Conservation (phyloP, 2,113 vertebrate species). For the Heteronetta atricapilla region DNA sequence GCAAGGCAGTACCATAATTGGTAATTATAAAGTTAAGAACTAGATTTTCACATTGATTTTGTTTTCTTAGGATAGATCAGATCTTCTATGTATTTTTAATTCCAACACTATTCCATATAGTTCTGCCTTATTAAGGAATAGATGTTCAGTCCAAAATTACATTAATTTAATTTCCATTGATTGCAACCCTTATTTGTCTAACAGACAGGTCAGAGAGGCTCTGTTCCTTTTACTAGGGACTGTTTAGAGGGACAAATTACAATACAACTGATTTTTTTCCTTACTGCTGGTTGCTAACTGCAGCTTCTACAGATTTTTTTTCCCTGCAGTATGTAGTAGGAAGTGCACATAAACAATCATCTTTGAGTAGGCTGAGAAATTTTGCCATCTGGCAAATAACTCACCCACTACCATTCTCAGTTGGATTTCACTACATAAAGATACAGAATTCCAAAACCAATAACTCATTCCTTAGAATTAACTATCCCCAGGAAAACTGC, state of each 20-base stretch:
- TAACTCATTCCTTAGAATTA: constrained; percentile 22
- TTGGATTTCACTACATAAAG: background rate
- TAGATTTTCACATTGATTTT: background rate
- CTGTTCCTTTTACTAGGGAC: background rate
- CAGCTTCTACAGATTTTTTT: background rate
- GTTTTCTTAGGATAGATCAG: background rate
- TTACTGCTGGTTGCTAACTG: background rate
- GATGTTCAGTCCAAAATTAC: background rate
- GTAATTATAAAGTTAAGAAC: background rate
- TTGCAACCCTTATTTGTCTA: background rate
- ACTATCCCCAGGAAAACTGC: background rate
- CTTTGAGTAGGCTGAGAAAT: constrained; percentile 15
- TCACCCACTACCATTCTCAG: background rate
- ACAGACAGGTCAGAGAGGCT: background rate
- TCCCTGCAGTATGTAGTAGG: background rate
- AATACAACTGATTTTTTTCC: background rate
- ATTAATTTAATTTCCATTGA: background rate
- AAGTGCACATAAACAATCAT: background rate
- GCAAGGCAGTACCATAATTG: background rate
- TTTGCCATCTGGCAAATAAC: constrained; percentile 45
- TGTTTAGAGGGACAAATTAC: background rate
- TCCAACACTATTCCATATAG: background rate
- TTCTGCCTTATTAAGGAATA: background rate
- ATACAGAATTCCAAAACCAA: constrained; percentile 12
- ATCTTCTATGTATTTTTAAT: background rate